Evolutionary conservation across 2,113 vertebrate genomes (phyloP).

Genomic region (Thryonomys swinderianus): DNA sequence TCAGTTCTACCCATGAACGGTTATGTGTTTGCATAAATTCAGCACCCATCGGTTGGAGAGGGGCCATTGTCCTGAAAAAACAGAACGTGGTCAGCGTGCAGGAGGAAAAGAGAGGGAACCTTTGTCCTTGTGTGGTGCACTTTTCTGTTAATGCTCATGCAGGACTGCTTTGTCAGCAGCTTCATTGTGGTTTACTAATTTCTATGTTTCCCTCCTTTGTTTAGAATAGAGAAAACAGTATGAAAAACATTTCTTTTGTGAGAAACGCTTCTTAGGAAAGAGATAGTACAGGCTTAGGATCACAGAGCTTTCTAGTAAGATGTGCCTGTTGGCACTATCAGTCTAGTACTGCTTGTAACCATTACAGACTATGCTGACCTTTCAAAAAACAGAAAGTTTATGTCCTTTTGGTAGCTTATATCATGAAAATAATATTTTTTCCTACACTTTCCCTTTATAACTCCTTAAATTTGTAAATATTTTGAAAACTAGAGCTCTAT

Average conservation of each 20-base stretch:
- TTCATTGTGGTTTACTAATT: slow-evolving; percentile 62
- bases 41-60: background rate
- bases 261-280: slow-evolving; percentile 56
- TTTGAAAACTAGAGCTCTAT: background rate
- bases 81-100: slow-evolving; percentile 24
- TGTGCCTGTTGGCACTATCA: background rate
- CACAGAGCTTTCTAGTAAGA: slow-evolving; percentile 61
- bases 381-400: slow-evolving; percentile 17
- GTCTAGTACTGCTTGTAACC: background rate
- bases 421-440: slow-evolving; percentile 22
- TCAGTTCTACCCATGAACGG: slow-evolving; percentile 22
- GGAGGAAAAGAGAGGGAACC: slow-evolving; percentile 24
- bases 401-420: slow-evolving; percentile 2
- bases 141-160: slow-evolving; percentile 43
- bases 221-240: slow-evolving; percentile 24
- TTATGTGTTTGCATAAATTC: slow-evolving; percentile 66
- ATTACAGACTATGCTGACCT: background rate
- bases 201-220: background rate
- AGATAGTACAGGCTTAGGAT: background rate
- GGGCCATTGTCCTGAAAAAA: slow-evolving; percentile 64
- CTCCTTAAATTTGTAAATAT: slow-evolving; percentile 5
- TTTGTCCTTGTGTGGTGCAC: slow-evolving; percentile 30
- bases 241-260: slow-evolving; percentile 55
- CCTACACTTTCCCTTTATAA: background rate
- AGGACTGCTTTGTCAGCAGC: slow-evolving; percentile 48